Evolutionary conservation across 2,113 vertebrate species (phyloP), one percentile per base, ranked within the genome.

Genomic region (Lagenorhynchus albirostris): DNA sequence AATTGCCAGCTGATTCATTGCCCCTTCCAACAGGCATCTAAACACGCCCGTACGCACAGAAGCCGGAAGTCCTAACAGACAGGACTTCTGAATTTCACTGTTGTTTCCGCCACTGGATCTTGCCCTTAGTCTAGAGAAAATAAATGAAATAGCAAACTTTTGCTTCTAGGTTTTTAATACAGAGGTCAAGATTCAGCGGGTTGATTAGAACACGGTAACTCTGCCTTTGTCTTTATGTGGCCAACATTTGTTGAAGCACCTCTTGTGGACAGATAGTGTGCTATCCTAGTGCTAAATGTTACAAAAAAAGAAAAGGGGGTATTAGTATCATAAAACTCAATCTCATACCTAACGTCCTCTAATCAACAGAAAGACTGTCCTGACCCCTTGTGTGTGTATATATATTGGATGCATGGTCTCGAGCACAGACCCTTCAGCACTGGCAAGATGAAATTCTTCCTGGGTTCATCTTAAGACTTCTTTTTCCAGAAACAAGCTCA

Each of bases 121-220:
- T 81, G 62, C 25, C 50, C 29, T 84, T 67, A 29, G 14, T 73
- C 76, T 96, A 82, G 53, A 91, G 38, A 93, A 98, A 96, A 90
- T 85, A 85, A 83, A 68, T 47, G 31, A 76, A 91, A 93, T 5
- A 44, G n/a, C 74, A 82, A 58, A 92, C 29, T 82, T 94, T 65
- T 74, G 29, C 50, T 86, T 87, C 55, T 83, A 29, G 29, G 11
- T 38, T 81, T 95, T 96, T 96, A 80, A 82, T 83, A 63, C 85
- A 79, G 89, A 82, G 47, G 60, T 81, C 26, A 58, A 83, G 68
- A 73, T 55, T 93, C 0, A 47, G 67, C 53, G 15, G 15, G 15
- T 70, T 63, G 15, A 33, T 92, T 86, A 84, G 50, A 87, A 53
- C 44, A 44, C 62, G 50, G 10, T 50, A 65, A 77, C 12, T 82